Base-by-base conservation (phyloP, 2,888 invertebrate species). In the Drosophila meridiana region DNA sequence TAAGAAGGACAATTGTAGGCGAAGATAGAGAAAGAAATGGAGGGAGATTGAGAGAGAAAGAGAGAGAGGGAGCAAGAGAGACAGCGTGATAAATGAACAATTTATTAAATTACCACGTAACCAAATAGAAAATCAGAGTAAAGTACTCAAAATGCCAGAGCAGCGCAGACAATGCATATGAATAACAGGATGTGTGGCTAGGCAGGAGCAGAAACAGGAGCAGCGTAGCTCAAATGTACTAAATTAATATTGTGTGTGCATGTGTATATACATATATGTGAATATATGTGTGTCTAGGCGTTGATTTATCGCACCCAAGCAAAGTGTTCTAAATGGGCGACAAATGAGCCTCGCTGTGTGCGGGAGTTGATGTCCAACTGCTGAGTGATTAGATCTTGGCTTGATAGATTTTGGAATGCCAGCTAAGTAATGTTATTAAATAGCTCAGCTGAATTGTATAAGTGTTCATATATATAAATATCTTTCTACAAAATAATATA, bases 21-120 rank as follows among this genome's bases (percentile, higher is more conserved):
- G 1, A n/a, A n/a, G 50, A 56, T n/a, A 40, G 48, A 53, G 8
- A 2, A n/a, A n/a, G 50, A 56, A 5, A 42, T 7, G n/a, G 13
- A n/a, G 3, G 36, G 34, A 26, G 13, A 53, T 5, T 1, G 11
- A 36, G 11, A 6, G 13, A 20, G 32, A 20, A 11, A 30, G n/a
- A 9, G 36, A 42, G 34, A 50, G 14, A 42, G 30, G 13, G 30
- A 38, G 38, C 3, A 9, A n/a, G 20, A 38, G 34, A 1, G 34
- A 28, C 34, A 30, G 40, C 6, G 80, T 84, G 86, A 86, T 79
- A 84, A 84, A 84, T 84, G 80, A 70, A 82, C 84, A 82, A 79
- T 86, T 84, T 83, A 86, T 83, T 83, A 86, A 84, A 84, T 84
- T 83, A 81, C 82, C 85, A 74, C 83, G 68, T 76, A 75, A 71